A percentile compares a stretch with the other conserved stretches of the same genome.
These are phyloP conservation scores for Miniopterus natalensis DNA, from an alignment of 2,113 vertebrate genomes.

Conservation along the genomic window DNA sequence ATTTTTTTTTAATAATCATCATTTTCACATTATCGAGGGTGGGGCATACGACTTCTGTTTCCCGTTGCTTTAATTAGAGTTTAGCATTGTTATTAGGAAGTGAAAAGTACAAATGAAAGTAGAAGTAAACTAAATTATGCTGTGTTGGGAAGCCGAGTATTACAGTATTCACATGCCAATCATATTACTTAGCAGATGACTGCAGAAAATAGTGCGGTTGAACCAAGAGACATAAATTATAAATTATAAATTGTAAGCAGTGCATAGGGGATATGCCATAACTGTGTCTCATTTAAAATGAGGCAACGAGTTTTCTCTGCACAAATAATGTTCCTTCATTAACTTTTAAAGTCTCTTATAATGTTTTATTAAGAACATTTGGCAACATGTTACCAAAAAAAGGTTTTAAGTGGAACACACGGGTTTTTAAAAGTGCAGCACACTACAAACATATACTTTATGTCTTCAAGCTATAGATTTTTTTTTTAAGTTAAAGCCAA, in stretches of 20 bases:
- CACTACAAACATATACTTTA: not conserved
- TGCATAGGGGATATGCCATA: constrained; percentile 91
- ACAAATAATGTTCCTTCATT: constrained; percentile 91
- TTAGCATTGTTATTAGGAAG: constrained; percentile 83
- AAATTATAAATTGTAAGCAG: constrained; percentile 98
- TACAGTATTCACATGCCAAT: constrained; percentile 91
- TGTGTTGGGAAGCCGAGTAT: constrained; percentile 83
- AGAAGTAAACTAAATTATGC: constrained; percentile 80
- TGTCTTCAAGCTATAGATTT: constrained; percentile 59
- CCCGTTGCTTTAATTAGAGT: constrained; percentile 84
- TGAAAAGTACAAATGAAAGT: constrained; percentile 82
- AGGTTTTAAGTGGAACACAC: constrained; percentile 74
- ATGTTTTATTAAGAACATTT: constrained; percentile 92
- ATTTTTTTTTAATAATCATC: constrained; percentile 81
- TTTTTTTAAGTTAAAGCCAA: constrained; percentile 58
- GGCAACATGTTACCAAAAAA: constrained; percentile 85
- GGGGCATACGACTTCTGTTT: constrained; percentile 81
- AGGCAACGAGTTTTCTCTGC: constrained; percentile 90
- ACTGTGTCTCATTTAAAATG: constrained; percentile 94
- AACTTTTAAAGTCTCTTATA: constrained; percentile 91
- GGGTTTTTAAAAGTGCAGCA: constrained; percentile 49
- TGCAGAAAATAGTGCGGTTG: constrained; percentile 94
- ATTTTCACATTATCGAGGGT: constrained; percentile 85
- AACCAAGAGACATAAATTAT: constrained; percentile 96
- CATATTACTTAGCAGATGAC: constrained; percentile 95